Conservation (phyloP, 2,113 vertebrate species). For the Bagarius yarrelli region DNA sequence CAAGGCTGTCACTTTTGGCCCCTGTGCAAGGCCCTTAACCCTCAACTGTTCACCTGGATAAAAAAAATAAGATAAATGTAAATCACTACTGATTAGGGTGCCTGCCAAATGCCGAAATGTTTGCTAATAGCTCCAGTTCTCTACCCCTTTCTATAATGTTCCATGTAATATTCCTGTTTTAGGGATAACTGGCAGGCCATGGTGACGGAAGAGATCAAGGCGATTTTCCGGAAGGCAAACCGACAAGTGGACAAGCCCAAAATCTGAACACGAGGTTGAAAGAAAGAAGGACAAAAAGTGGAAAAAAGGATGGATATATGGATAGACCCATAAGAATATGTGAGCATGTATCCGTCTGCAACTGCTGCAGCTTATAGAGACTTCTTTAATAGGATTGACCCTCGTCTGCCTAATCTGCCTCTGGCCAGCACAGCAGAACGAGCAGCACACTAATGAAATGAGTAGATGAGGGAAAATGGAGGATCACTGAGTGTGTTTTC, state of each 20-base stretch:
- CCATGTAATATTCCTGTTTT: constrained; percentile 26
- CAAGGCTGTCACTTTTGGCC: too few relatives aligned
- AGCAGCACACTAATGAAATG: constrained; percentile 69
- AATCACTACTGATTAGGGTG: too few relatives aligned
- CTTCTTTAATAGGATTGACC: constrained; percentile 77
- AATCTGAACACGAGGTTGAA: constrained; percentile 54
- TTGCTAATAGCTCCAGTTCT: neutral
- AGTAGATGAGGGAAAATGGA: constrained; percentile 53
- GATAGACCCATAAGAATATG: constrained; percentile 38
- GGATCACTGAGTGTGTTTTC: constrained; percentile 44
- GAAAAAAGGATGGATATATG: constrained; percentile 51
- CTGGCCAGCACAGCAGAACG: constrained; percentile 71
- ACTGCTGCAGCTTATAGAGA: constrained; percentile 65
- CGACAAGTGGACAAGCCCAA: constrained; percentile 70
- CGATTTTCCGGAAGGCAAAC: constrained; percentile 74
- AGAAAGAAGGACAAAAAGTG: constrained; percentile 12
- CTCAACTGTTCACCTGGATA: too few relatives aligned
- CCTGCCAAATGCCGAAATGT: too few relatives aligned
- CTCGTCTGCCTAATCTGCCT: constrained; percentile 69
- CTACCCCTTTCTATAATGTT: neutral
- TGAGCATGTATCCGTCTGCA: constrained; percentile 48
- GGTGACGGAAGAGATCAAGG: constrained; percentile 82
- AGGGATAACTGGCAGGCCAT: constrained; percentile 82
- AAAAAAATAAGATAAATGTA: too few relatives aligned
- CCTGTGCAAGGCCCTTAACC: too few relatives aligned